phyloP scores from a whole-genome alignment of 1,140 invertebrate genomes.

The Drosophila navojoa region DNA sequence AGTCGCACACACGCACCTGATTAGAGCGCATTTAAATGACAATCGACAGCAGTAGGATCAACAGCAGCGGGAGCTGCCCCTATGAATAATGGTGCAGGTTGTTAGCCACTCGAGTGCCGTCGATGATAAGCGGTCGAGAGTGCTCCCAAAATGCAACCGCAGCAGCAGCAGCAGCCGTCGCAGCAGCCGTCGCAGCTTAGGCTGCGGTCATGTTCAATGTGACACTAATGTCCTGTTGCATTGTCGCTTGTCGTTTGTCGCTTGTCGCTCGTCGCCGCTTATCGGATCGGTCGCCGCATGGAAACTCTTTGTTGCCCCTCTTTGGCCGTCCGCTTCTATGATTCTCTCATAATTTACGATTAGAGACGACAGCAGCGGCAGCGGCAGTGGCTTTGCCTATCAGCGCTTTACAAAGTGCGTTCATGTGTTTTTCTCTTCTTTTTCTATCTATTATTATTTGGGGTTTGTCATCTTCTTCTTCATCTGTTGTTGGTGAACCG shows the following conservation, averaged over 20 bases:
- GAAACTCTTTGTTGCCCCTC: conserved; percentile 27
- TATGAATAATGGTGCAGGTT: conserved; percentile 74
- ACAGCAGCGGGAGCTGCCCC: background rate
- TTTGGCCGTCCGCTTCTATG: conserved; percentile 24
- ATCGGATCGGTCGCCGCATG: conserved; percentile 58
- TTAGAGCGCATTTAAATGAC: conserved; percentile 77
- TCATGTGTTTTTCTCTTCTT: conserved; percentile 47
- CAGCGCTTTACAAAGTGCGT: conserved; percentile 57
- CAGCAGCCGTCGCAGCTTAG: conserved; percentile 13
- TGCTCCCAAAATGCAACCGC: conserved; percentile 77
- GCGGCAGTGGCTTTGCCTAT: conserved; percentile 17
- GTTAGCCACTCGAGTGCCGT: conserved; percentile 8
- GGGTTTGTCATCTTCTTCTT: conserved; percentile 12
- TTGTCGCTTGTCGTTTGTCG: conserved; percentile 52
- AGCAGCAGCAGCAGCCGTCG: conserved; percentile 60
- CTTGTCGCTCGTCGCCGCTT: conserved; percentile 69
- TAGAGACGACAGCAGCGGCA: conserved; percentile 3
- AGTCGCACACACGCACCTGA: conserved; percentile 43
- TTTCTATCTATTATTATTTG: conserved; percentile 1
- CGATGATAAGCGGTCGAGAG: conserved; percentile 58
- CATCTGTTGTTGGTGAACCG: background rate
- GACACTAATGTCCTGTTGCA: conserved; percentile 81
- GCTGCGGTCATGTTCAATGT: conserved; percentile 65
- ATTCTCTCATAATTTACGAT: conserved; percentile 53
- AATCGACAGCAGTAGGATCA: conserved; percentile 52